Evolutionary conservation across 1,140 invertebrate genomes (phyloP).

Genomic region (Polypedilum vanderplanki): DNA sequence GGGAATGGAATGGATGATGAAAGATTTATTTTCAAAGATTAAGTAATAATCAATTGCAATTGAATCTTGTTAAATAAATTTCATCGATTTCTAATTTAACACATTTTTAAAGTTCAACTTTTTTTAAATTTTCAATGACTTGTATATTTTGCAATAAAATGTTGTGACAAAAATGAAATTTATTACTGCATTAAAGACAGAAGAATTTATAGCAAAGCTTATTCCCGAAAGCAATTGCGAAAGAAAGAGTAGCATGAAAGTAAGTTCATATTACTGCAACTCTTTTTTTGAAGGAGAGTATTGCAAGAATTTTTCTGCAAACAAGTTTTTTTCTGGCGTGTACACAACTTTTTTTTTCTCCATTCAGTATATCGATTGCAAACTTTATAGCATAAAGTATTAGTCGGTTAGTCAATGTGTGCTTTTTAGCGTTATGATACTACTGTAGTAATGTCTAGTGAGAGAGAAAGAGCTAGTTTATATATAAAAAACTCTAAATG

Average conservation of each 20-base stretch:
- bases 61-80: no score
- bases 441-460: not conserved
- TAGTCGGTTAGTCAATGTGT: constrained; percentile 14
- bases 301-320: constrained; percentile 15
- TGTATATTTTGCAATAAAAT: no score
- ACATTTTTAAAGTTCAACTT: no score
- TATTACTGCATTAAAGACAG: no score
- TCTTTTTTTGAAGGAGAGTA: not conserved
- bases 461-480: constrained; percentile 21
- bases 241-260: no score
- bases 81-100: no score
- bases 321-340: constrained; percentile 6
- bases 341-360: not conserved
- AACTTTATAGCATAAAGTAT: not conserved
- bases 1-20: not conserved
- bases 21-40: constrained; percentile 5
- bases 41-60: not conserved
- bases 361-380: constrained; percentile 22
- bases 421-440: constrained; percentile 15
- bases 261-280: no score
- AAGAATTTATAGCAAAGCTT: no score
- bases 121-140: no score
- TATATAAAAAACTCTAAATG: not conserved
- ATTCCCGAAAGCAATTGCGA: no score
- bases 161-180: no score